Percentiles rank a stretch among this genome's conserved stretches.
Evolutionary conservation across 1,140 invertebrate species (phyloP).

Genomic region (Archegozetes longisetosus): DNA sequence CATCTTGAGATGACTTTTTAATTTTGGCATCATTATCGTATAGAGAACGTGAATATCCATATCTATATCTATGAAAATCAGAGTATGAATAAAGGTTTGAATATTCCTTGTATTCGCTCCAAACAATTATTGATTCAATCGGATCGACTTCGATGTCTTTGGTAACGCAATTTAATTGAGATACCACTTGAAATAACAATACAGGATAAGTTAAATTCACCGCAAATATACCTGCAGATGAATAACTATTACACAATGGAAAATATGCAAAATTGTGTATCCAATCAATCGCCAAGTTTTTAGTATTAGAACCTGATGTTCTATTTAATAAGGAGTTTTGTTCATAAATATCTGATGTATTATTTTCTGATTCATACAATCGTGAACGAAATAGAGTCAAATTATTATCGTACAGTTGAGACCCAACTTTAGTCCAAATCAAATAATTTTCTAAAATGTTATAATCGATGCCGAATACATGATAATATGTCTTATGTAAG

Average conservation of each 20-base stretch:
- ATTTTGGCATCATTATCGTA: no score
- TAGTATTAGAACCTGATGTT: background rate
- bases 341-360: background rate
- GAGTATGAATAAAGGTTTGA: no score
- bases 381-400: background rate
- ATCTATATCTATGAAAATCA: no score
- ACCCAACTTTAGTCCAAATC: background rate
- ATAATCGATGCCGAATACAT: background rate
- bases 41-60: no score
- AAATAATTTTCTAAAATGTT: background rate
- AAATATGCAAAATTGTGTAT: background rate
- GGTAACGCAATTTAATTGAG: background rate
- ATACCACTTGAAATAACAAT: background rate
- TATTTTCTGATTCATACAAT: background rate
- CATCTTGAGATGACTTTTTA: no score
- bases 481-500: background rate
- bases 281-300: background rate
- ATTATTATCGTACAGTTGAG: background rate
- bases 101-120: no score
- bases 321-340: background rate
- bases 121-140: background rate
- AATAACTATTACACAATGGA: background rate
- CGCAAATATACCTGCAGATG: background rate
- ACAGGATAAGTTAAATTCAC: background rate
- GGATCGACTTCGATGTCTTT: background rate